Evolutionary conservation across 2,113 vertebrate genomes (phyloP), one percentile per base, ranked within the genome.

Genomic region (Dasyornis broadbenti): DNA sequence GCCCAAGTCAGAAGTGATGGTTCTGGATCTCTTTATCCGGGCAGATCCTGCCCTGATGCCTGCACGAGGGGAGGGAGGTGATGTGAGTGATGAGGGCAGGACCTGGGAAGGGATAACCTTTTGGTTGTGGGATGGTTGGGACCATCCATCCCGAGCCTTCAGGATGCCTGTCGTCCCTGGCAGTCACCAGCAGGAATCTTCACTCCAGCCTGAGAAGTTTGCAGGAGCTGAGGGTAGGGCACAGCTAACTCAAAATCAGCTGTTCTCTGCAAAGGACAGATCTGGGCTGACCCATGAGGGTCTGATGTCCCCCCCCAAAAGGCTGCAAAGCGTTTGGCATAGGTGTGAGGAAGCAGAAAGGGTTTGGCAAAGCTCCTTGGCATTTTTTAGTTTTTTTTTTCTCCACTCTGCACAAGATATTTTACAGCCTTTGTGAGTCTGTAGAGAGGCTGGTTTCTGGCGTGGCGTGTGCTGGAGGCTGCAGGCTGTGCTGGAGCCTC

Each of bases 381-480:
- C 60, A 61, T 73, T 64, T 88, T 88, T 35, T 12, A 8, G 11
- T 2, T 4, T 10, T 27, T 45, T 45, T 70, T 26, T 28, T 37
- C 72, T 77, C 76, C 21, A 53, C 35, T 33, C 93, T 56, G 95
- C 94, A 90, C 97, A 97, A 97, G 97, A 96, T 94, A 92, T 98
- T 98, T 98, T 98, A 97, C 97, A 97, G 97, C 95, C 96, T 97
- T 97, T 97, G 81, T 95, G 97, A 96, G 97, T 94, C 95, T 53
- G 30, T 95, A 90, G 96, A 97, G 97, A 96, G 94, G 92, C 96
- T 98, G 96, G 97, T 93, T 98, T 93, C 96, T 98, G 97, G 97
- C 97, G 95, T 95, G 90, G 91, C 90, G 82, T 87, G 92, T 96
- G 96, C 95, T 97, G 96, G 97, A 97, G 95, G 72, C 96, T 78